These are phyloP conservation scores for Tachina grossa DNA, from an alignment of 2,888 invertebrate species.

Conservation along the genomic window DNA sequence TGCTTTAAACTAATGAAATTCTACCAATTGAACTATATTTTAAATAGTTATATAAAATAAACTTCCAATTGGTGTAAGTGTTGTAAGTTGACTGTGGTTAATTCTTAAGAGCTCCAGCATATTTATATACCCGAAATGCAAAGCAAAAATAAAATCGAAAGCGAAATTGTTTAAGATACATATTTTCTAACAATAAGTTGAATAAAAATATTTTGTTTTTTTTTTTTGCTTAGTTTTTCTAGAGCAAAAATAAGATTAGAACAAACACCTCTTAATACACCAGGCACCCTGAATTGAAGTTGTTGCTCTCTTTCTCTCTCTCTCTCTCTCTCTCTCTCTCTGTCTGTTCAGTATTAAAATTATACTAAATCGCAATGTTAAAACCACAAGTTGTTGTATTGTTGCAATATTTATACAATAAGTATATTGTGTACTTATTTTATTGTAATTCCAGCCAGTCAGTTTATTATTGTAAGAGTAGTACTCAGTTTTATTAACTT, in stretches of 20 bases:
- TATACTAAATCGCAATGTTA: constrained; percentile 37
- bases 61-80: constrained; percentile 83
- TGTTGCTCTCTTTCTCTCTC: constrained; percentile 26
- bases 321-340: constrained; percentile 18
- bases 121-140: constrained; percentile 79
- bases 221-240: constrained; percentile 39
- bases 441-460: constrained; percentile 50
- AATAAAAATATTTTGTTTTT: constrained; percentile 28
- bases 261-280: constrained; percentile 65
- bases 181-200: constrained; percentile 59
- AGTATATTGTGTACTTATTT: constrained; percentile 20
- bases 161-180: constrained; percentile 58
- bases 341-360: constrained; percentile 44
- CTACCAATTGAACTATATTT: constrained; percentile 82
- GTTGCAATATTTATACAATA: constrained; percentile 50
- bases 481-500: constrained; percentile 38
- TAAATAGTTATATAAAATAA: constrained; percentile 78
- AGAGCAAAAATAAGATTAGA: constrained; percentile 68
- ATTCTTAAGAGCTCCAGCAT: constrained; percentile 71
- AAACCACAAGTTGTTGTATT: constrained; percentile 54
- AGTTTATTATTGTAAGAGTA: constrained; percentile 45
- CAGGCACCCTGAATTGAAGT: constrained; percentile 44
- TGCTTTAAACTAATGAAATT: constrained; percentile 37
- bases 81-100: constrained; percentile 79
- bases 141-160: constrained; percentile 64